Evolutionary conservation across 1,140 invertebrate genomes (phyloP), one percentile per base, ranked within the genome.

Genomic region (Drosophila funebris): DNA sequence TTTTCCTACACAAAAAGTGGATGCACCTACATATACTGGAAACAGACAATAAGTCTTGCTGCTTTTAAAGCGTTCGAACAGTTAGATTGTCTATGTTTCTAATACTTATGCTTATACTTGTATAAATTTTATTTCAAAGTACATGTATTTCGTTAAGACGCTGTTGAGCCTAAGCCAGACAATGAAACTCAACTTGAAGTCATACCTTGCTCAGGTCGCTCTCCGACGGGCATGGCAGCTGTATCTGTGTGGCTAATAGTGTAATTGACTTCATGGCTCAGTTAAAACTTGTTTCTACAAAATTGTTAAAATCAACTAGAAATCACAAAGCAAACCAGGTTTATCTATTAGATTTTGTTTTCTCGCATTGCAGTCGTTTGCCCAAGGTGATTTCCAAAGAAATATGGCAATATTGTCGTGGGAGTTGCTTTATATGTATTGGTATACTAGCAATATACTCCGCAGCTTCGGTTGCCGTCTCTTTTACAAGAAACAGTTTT

Each of bases 341-440:
- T 18, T 68, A 68, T 46, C 57, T 67, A 64, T 66, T 20, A 13
- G 46, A 48, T 29, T 58, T 52, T 56, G 43, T 44, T 60, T 71
- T 39, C 16, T 72, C 41, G 75, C 61, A 67, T 63, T 71, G 72
- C 76, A 80, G 57, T 56, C 69, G 69, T 56, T 3, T 22, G 68
- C 64, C 69, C 81, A 85, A 85, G 81, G 78, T 78, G 41, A 85
- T 20, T 36, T 39, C 63, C 72, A 78, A 81, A 81, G 82, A 81
- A 85, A 85, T 85, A 85, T 87, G 78, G 81, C 78, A 53, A 87
- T 74, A 78, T 63, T 75, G 62, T 81, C 78, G 81, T 85, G 87
- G 81, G 81, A 68, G 82, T 74, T 70, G 24, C 78, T 68, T 77
- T 57, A 53, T 70, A 36, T 22, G n/a, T 33, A 18, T 61, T 24